A percentile compares a stretch with the other conserved stretches of the same genome.
phyloP scores from a whole-genome alignment of 2,113 vertebrate genomes.

The Strigops habroptila region DNA sequence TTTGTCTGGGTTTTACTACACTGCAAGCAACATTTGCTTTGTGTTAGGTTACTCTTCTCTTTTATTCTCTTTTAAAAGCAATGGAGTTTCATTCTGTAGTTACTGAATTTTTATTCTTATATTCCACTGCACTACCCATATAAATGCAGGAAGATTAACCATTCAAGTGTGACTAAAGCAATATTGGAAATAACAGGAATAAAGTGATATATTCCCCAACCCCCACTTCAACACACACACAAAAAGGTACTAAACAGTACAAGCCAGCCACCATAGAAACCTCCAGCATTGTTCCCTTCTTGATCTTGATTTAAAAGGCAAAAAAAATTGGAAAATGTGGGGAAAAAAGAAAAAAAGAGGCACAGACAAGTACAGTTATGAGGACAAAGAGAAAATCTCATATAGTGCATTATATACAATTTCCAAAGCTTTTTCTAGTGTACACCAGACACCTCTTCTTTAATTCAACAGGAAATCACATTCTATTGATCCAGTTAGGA shows the following conservation, averaged over 20 bases:
- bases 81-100: neutral
- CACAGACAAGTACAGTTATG: neutral
- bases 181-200: neutral
- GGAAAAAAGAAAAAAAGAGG: neutral
- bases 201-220: neutral
- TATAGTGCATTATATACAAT: neutral
- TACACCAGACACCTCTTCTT: neutral
- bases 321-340: neutral
- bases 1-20: constrained; percentile 11
- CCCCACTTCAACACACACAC: neutral
- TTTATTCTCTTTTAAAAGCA: constrained; percentile 14
- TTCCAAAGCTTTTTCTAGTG: neutral
- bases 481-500: neutral
- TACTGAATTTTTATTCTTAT: neutral
- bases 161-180: constrained; percentile 9
- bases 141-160: constrained; percentile 24
- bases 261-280: constrained; percentile 24
- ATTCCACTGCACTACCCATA: neutral
- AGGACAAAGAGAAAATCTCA: constrained; percentile 7
- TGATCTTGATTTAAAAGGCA: constrained; percentile 28
- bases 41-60: constrained; percentile 16
- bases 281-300: constrained; percentile 13
- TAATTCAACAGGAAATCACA: neutral
- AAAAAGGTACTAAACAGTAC: constrained; percentile 31
- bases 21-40: constrained; percentile 48